Evolutionary conservation across 2,797 vertebrate species (phyloP).

Genomic region (Periparus ater): DNA sequence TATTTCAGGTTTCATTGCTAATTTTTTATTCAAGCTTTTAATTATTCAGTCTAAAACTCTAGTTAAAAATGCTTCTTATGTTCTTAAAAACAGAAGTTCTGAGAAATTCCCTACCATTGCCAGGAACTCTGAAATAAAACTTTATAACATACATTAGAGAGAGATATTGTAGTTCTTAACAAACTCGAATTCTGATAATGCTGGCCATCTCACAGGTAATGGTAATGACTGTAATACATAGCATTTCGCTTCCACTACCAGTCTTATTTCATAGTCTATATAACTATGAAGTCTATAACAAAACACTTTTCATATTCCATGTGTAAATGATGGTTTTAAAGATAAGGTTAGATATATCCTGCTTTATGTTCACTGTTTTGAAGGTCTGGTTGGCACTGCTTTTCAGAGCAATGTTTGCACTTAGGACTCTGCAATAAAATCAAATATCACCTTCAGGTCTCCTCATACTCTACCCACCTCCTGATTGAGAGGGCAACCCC

Average conservation of each 20-base stretch:
- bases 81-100: not conserved
- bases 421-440: not conserved
- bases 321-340: not conserved
- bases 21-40: not conserved
- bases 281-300: not conserved
- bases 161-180: not conserved
- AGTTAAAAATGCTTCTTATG: not conserved
- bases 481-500: rapidly evolving
- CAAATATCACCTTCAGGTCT: not conserved
- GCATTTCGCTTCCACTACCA: not conserved
- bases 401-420: not conserved
- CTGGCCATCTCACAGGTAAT: not conserved
- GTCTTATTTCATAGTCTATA: too few species aligned
- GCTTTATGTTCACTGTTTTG: not conserved
- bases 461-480: not conserved
- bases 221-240: not conserved
- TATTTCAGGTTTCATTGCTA: not conserved
- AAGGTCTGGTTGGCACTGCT: rapidly evolving
- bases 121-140: not conserved
- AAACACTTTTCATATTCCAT: not conserved
- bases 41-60: not conserved
- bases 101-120: not conserved
- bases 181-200: not conserved
- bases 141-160: not conserved
- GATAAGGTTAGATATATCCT: not conserved